Conservation (phyloP, 2,888 invertebrate genomes). For the Therioaphis trifolii region DNA sequence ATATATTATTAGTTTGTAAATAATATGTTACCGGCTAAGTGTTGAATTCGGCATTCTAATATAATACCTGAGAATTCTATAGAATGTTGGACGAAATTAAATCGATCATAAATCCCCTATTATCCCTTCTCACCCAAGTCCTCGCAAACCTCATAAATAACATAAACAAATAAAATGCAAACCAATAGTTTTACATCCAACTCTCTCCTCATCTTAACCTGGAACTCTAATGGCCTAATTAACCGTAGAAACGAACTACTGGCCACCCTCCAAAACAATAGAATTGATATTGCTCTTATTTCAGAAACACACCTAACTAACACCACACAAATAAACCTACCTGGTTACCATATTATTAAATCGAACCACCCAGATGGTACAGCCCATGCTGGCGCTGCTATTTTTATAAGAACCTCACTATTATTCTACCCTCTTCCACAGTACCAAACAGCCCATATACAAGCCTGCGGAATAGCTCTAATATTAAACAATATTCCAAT, state of each 20-base stretch:
- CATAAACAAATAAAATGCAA: too few species aligned
- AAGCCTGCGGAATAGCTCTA: background rate
- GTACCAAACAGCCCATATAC: background rate
- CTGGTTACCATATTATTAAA: constrained; percentile 14
- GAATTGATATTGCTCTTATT: background rate
- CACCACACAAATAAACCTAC: constrained; percentile 12
- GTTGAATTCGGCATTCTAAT: too few species aligned
- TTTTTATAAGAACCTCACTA: background rate
- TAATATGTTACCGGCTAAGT: too few species aligned
- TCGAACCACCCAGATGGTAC: constrained; percentile 6
- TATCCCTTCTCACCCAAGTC: too few species aligned
- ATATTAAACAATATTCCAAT: background rate
- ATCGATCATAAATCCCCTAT: too few species aligned
- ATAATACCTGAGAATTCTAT: too few species aligned
- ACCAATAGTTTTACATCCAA: too few species aligned
- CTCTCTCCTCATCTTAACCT: too few species aligned
- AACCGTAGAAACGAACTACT: background rate
- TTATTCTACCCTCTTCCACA: background rate
- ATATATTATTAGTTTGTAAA: too few species aligned
- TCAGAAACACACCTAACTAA: constrained; percentile 21
- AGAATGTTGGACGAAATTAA: too few species aligned
- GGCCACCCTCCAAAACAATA: background rate
- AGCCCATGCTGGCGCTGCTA: background rate
- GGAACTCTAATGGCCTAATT: too few species aligned
- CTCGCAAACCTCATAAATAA: too few species aligned